Percentiles rank a stretch among this genome's conserved stretches.
These are phyloP conservation scores for Donacobius atricapilla DNA, from an alignment of 2,113 vertebrate genomes.

Conservation along the genomic window DNA sequence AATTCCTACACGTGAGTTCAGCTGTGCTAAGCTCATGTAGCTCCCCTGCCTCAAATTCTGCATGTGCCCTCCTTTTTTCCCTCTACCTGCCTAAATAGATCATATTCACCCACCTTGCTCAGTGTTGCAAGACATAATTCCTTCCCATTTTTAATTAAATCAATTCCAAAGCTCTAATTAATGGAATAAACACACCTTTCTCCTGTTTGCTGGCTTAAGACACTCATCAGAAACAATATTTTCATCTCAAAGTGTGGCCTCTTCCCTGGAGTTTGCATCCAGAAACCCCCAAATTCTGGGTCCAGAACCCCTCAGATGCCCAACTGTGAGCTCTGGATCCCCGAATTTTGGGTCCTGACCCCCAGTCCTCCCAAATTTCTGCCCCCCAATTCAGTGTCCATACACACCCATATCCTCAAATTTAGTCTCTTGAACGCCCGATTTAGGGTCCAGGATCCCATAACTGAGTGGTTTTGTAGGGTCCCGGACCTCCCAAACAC, in stretches of 20 bases:
- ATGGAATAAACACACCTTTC: background rate
- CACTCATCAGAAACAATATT: background rate
- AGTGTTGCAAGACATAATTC: background rate
- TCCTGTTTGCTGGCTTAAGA: background rate
- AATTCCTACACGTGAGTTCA: background rate
- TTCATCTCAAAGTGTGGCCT: background rate
- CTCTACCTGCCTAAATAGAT: background rate
- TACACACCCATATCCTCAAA: too few relatives aligned
- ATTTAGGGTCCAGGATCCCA: background rate
- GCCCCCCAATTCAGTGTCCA: background rate
- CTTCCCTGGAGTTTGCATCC: background rate
- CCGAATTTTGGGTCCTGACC: background rate
- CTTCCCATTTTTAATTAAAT: background rate
- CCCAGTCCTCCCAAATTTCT: background rate
- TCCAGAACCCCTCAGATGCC: accelerated
- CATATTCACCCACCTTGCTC: background rate
- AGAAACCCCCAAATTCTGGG: background rate
- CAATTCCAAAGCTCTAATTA: background rate
- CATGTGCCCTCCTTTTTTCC: accelerated
- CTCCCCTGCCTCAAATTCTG: background rate
- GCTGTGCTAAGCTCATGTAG: background rate
- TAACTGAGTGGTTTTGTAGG: background rate
- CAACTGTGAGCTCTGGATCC: background rate
- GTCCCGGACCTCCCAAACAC: background rate
- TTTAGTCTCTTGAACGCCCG: background rate